Base-by-base conservation (phyloP, 2,888 invertebrate genomes). In the Tachina grossa region DNA sequence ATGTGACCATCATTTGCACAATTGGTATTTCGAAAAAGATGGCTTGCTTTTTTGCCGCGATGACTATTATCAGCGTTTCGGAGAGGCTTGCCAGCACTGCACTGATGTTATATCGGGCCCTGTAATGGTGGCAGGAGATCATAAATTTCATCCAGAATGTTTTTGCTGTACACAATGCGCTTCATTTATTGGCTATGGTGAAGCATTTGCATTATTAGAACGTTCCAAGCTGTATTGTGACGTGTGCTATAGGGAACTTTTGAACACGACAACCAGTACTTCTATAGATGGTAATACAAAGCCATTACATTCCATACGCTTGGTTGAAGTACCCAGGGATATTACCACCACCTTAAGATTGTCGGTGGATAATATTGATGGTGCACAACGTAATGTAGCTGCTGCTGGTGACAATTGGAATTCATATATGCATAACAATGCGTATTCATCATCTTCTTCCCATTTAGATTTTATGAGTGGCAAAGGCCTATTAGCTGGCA, bases 91-190 rank as follows among this genome's bases (percentile, higher is more conserved):
- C 90, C 97, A 98, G 90, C 96, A 97, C 90, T 98, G 98, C 92
- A 95, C 95, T 82, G 88, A 91, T 61, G 90, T 92, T 2, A 93
- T 93, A 63, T 92, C 97, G 0, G 98, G 98, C 0, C 98, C 98
- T 41, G 97, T 98, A 87, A 98, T 98, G 98, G 95, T 97, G 86
- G 98, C 98, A 31, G 98, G 98, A 45, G 97, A 97, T 90, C 98
- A 98, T 93, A 97, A 97, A 92, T 98, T 98, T 93, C 98, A 98
- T 93, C 98, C 98, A 61, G 98, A 98, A 94, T 98, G 98, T 93
- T 98, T 98, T 93, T 95, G 96, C 89, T 98, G 98, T 92, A 94
- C 94, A 66, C 95, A 95, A 45, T 98, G 98, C 93, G 94, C 95
- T 47, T 94, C 95, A 5, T 97, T 96, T 91, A 97, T 98, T 89